These are phyloP conservation scores for Limnephilus lunatus DNA, from an alignment of 2,888 invertebrate species.

Conservation along the genomic window DNA sequence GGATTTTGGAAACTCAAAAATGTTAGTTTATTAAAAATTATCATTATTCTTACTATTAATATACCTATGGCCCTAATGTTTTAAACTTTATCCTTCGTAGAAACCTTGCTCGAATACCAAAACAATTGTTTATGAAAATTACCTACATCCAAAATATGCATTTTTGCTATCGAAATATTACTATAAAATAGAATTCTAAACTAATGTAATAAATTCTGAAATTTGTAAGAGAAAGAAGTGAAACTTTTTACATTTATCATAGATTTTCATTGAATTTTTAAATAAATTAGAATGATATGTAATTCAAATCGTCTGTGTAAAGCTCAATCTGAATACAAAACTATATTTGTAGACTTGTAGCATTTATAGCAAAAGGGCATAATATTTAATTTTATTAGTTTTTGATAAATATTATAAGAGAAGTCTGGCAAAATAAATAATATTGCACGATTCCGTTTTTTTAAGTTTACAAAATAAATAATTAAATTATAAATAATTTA, in stretches of 20 bases:
- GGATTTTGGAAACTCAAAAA: not conserved
- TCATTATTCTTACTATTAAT: not conserved
- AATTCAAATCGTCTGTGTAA: not conserved
- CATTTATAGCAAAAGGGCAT: not conserved
- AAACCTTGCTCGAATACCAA: not conserved
- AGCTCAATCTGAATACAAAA: not conserved
- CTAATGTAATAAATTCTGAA: not conserved
- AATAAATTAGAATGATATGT: not conserved
- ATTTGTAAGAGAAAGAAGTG: not conserved
- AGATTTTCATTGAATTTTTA: not conserved
- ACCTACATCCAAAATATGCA: not conserved
- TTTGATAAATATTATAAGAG: not conserved
- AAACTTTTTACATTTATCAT: not conserved
- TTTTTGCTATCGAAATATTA: slow-evolving; percentile 6
- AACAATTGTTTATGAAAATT: not conserved
- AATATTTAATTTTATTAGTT: not conserved
- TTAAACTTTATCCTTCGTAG: slow-evolving; percentile 9
- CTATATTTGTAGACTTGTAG: not conserved
- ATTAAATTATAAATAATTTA: not conserved
- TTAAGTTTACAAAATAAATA: not conserved
- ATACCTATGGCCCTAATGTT: not conserved
- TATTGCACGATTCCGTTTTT: not conserved
- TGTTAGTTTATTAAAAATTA: not conserved
- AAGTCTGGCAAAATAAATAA: not conserved
- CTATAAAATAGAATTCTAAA: not conserved